Evolutionary conservation across 2,888 invertebrate genomes (phyloP), one percentile per base, ranked within the genome.

Genomic region (Cylindroiulus punctatus): DNA sequence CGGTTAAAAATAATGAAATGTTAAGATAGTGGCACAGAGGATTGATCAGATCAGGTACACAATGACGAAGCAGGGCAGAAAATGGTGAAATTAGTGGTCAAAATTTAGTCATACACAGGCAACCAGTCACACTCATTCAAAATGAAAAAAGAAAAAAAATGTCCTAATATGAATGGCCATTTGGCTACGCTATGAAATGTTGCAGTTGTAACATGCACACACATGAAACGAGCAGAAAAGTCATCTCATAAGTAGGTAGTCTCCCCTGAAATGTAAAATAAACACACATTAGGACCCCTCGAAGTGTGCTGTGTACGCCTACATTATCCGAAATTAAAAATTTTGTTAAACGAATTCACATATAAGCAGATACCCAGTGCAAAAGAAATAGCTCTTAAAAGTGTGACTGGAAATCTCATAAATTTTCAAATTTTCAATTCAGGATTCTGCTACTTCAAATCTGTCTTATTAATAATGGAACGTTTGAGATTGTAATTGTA

Each of bases 211-310:
- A 65, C 65, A 65, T 65, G 65, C 65, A 65, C 65, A 65, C 65
- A 65, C 65, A 65, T 65, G 65, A 65, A 65, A 65, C 65, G 65
- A 65, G 65, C 65, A 65, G 65, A 65, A 65, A 65, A 26, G 65
- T 65, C 65, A 65, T 65, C 65, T 65, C 65, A 65, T 65, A 65
- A 65, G 65, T 65, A 65, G 65, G 65, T 65, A 65, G 65, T 65
- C 65, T 65, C 65, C 65, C 65, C 65, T 65, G 65, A 65, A 65
- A 65, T 26, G 65, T 26, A 65, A 65, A 65, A 65, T 65, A 65
- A 65, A 65, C 22, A 26, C 3, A 65, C 7, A 65, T 65, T 65
- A 65, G 65, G 65, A 26, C 65, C 65, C 65, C 65, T 65, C 10
- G 52, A 52, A 52, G n/a, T n/a, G 52, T 12, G 52, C 52, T 52